phyloP scores from a whole-genome alignment of 2,888 invertebrate genomes.

The Augochlorella aurata region DNA sequence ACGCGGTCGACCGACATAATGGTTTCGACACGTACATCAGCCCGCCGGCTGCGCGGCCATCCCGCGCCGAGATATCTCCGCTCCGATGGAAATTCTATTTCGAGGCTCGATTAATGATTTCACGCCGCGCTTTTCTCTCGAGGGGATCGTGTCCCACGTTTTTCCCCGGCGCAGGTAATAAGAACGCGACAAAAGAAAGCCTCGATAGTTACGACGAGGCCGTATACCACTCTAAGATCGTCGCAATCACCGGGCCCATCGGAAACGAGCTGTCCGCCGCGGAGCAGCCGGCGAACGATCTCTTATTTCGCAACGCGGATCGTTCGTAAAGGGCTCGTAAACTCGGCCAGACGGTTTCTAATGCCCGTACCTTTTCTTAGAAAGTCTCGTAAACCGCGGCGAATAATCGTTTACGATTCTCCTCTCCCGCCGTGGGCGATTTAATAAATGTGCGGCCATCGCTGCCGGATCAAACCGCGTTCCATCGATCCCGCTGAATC shows the following conservation, averaged over 20 bases:
- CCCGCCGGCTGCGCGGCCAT: conserved; percentile 22
- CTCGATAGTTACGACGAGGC: neutral
- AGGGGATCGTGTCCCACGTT: neutral
- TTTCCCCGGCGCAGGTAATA: neutral
- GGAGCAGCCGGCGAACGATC: conserved; percentile 32
- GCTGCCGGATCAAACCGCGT: conserved; percentile 45
- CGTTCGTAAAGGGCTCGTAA: conserved; percentile 54
- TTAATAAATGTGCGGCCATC: conserved; percentile 63
- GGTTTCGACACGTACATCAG: conserved; percentile 63
- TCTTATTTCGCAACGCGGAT: conserved; percentile 48
- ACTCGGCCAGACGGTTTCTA: conserved; percentile 49
- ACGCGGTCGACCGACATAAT: conserved; percentile 60
- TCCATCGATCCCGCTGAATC: conserved; percentile 49
- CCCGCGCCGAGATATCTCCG: conserved; percentile 6
- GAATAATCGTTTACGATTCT: conserved; percentile 53
- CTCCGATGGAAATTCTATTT: conserved; percentile 16
- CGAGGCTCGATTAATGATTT: conserved; percentile 19
- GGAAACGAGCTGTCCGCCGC: conserved; percentile 9
- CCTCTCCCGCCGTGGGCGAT: conserved; percentile 27
- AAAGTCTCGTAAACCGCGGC: conserved; percentile 54
- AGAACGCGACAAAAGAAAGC: neutral
- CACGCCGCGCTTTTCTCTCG: conserved; percentile 9
- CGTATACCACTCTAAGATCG: neutral
- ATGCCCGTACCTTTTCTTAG: conserved; percentile 45
- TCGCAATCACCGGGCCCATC: neutral